Base-by-base conservation (phyloP, 2,888 invertebrate genomes). In the Gryllus longicercus region DNA sequence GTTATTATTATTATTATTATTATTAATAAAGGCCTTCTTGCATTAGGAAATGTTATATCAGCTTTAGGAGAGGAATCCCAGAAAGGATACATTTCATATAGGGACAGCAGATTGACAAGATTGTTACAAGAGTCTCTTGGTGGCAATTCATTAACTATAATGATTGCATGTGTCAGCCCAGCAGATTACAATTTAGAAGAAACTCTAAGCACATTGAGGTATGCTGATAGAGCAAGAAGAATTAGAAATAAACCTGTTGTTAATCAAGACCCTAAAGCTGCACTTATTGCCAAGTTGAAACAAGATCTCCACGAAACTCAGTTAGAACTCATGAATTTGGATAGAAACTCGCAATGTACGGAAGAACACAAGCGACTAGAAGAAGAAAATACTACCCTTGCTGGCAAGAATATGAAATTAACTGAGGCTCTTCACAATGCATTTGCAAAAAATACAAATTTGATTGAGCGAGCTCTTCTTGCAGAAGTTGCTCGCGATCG, bases 131-230 rank as follows among this genome's bases (percentile, higher is more conserved):
- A 97, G 89, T 97, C 97, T 11, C 89, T 98, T 12, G 98, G 98
- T 21, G 98, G 98, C 0, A 98, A 97, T 86, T 96, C 96, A 0
- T 91, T 96, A 51, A 98, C 98, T 0, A 86, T 98, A 18, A 98
- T 98, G 97, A 94, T 98, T 81, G 98, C 98, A 0, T 98, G 98
- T 86, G 93, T 97, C 0, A 96, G 96, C 85, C 98, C 98, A 0
- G 97, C 98, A 0, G 91, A 91, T 85, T 87, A 88, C 77, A 91
- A 91, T 84, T 85, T 88, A 82, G 89, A 90, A 80, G 90, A 91
- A 84, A 90, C 90, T 0, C 79, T 97, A 1, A 96, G 95, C 74
- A 97, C 97, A 0, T 87, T 98, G 51, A 89, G 96, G 0, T 97
- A 97, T 86, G 97, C 97, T 0, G 96, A 97, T 87, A 89, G 95